phyloP scores from a whole-genome alignment of 2,888 invertebrate species.

The Mimumesa dahlbomi region DNA sequence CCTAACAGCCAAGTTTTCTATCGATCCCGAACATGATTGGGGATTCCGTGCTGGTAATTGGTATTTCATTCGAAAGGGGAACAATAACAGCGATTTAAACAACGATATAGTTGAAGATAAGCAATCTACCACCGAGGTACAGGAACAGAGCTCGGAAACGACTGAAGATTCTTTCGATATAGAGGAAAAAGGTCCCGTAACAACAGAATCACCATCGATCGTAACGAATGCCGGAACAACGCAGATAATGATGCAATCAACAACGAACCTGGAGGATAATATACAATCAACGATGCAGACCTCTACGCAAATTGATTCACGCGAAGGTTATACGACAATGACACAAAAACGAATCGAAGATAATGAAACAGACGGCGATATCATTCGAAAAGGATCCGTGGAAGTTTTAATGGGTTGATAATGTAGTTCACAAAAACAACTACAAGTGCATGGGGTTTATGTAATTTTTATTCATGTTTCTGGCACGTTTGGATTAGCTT shows the following conservation, averaged over 20 bases:
- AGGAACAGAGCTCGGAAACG: neutral
- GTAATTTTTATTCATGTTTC: neutral
- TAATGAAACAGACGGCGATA: conserved; percentile 15
- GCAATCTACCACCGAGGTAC: conserved; percentile 1
- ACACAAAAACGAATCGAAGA: conserved; percentile 17
- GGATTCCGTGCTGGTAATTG: conserved; percentile 70
- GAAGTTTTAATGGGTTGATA: conserved; percentile 49
- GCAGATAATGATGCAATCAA: neutral
- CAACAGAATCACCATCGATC: conserved; percentile 1
- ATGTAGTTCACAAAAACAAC: neutral
- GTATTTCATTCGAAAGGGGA: conserved; percentile 68
- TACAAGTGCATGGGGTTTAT: neutral
- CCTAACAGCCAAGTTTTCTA: conserved; percentile 65
- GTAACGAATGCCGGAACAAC: neutral
- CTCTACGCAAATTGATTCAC: conserved; percentile 10
- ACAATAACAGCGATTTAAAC: conserved; percentile 1
- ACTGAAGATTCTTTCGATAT: neutral
- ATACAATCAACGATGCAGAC: neutral
- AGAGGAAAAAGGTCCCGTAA: neutral
- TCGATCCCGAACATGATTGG: conserved; percentile 68
- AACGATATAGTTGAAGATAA: conserved; percentile 25
- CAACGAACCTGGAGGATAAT: neutral
- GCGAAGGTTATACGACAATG: neutral
- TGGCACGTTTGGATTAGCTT: neutral
- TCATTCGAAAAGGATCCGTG: conserved; percentile 27